These are phyloP conservation scores for Mustelus asterias DNA, from an alignment of 2,113 vertebrate species.

Conservation along the genomic window DNA sequence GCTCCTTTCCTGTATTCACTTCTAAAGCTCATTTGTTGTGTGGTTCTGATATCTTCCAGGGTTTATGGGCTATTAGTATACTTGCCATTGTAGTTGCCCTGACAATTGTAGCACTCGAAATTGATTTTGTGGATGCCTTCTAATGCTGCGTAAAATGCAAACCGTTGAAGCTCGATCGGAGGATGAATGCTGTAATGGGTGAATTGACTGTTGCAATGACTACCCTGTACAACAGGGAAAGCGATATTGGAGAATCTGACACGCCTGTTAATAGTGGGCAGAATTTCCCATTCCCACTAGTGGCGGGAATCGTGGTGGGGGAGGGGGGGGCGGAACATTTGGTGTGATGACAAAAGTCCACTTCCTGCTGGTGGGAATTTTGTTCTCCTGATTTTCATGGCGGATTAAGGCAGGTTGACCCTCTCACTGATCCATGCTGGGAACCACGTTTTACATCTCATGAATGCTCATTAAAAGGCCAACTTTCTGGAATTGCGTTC, in stretches of 20 bases:
- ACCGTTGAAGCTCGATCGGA: neutral
- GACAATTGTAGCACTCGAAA: neutral
- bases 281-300: no score
- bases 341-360: no score
- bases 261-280: neutral
- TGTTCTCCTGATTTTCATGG: no score
- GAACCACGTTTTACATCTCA: no score
- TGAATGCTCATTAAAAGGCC: no score
- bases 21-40: neutral
- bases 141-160: neutral
- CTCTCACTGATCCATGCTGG: no score
- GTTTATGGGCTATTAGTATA: neutral
- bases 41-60: neutral
- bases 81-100: neutral
- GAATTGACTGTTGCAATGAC: neutral
- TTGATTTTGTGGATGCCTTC: neutral
- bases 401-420: no score
- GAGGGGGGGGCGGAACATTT: no score
- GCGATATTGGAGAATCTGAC: neutral
- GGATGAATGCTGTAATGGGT: neutral
- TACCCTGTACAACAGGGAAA: neutral
- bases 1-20: neutral
- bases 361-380: neutral
- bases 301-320: no score
- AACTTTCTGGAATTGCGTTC: no score